These are phyloP conservation scores for Congeria kusceri DNA, from an alignment of 2,888 invertebrate genomes.

Conservation along the genomic window DNA sequence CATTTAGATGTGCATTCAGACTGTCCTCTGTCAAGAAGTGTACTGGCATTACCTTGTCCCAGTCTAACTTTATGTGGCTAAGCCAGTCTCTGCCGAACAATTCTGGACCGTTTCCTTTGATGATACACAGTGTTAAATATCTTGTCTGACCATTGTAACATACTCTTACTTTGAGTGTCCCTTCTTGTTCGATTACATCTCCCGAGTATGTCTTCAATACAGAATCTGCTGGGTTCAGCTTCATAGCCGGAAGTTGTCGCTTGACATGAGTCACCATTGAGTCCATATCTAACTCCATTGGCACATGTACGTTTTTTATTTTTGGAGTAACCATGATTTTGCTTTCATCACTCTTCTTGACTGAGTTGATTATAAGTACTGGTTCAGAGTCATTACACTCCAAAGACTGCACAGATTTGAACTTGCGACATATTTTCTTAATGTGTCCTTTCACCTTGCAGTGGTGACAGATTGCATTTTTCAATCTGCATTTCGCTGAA, in stretches of 20 bases:
- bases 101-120: slow-evolving; percentile 25
- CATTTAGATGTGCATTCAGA: not conserved
- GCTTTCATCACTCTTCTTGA: not conserved
- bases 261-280: slow-evolving; percentile 34
- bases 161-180: not conserved
- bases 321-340: slow-evolving; percentile 7
- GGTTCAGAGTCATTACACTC: not conserved
- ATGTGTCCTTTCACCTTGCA: slow-evolving; percentile 1
- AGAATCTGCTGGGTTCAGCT: not conserved
- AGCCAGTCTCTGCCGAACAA: slow-evolving; percentile 43
- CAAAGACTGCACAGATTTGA: not conserved
- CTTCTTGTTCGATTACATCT: not conserved
- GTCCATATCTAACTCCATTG: slow-evolving; percentile 54
- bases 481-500: not conserved
- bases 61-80: slow-evolving; percentile 27
- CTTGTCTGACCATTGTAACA: not conserved
- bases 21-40: not conserved
- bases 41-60: slow-evolving; percentile 7
- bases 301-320: slow-evolving; percentile 5
- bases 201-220: too few species aligned
- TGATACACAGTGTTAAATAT: not conserved
- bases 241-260: not conserved
- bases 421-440: not conserved
- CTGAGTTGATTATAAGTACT: not conserved
- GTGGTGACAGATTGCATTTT: not conserved